Evolutionary conservation across 1,140 invertebrate genomes (phyloP).

Genomic region (Temnothorax curvispinosus): DNA sequence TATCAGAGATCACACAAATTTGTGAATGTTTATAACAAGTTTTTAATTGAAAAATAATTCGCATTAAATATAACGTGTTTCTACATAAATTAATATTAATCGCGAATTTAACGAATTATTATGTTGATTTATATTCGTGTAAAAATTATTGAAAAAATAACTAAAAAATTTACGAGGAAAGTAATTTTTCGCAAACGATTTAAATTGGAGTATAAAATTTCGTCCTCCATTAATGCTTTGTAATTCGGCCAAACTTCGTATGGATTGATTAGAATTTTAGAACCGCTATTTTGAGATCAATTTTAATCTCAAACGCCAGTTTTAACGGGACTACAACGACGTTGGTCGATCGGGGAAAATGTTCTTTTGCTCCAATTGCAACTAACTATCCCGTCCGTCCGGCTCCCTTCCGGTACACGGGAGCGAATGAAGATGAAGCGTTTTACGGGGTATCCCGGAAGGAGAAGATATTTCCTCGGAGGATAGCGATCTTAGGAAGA

Average conservation of each 20-base stretch:
- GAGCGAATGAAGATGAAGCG: slow-evolving; percentile 59
- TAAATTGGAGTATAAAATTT: neutral
- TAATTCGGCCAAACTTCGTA: neutral
- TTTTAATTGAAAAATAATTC: neutral
- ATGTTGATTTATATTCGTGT: neutral
- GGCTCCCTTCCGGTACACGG: slow-evolving; percentile 27
- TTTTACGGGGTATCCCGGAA: slow-evolving; percentile 43
- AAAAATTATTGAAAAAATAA: neutral
- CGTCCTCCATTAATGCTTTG: neutral
- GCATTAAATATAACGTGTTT: neutral
- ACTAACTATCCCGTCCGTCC: slow-evolving; percentile 43
- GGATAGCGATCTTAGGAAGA: slow-evolving; percentile 58
- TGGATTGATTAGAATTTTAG: neutral
- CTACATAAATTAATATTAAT: neutral
- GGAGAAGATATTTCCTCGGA: slow-evolving; percentile 55
- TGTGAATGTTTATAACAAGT: neutral
- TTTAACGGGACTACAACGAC: slow-evolving; percentile 1
- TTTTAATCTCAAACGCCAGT: neutral
- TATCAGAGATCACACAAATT: neutral
- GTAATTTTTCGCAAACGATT: neutral
- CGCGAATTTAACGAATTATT: neutral
- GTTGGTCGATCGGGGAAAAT: slow-evolving; percentile 3
- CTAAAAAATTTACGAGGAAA: neutral
- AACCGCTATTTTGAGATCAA: neutral
- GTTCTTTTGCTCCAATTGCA: slow-evolving; percentile 27